Percentiles rank a stretch among this genome's conserved stretches.
These are phyloP conservation scores for Microcebus ravelobensis DNA, from an alignment of 2,113 vertebrate species.

Conservation along the genomic window DNA sequence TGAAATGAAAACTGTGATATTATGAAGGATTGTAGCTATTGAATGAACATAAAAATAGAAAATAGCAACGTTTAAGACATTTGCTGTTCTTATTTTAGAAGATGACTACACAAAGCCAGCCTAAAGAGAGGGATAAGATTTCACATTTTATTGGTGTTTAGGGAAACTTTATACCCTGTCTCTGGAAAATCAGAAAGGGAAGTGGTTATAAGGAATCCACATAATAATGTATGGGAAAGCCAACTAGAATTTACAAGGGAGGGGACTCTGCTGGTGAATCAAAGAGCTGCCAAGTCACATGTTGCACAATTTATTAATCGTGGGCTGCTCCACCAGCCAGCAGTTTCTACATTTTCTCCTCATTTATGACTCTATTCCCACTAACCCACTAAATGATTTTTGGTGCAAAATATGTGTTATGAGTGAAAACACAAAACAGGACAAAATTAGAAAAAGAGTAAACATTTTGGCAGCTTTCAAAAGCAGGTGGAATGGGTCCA, in stretches of 20 bases:
- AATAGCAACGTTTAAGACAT: conserved; percentile 72
- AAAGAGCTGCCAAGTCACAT: conserved; percentile 83
- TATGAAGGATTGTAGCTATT: conserved; percentile 76
- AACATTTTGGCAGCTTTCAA: conserved; percentile 76
- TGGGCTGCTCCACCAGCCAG: conserved; percentile 77
- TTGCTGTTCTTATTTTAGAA: conserved; percentile 87
- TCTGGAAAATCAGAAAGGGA: conserved; percentile 92
- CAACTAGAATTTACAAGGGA: conserved; percentile 89
- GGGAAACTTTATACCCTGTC: conserved; percentile 89
- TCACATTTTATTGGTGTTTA: conserved; percentile 88
- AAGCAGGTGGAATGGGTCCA: conserved; percentile 72
- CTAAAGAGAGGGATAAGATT: conserved; percentile 85
- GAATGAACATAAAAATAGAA: conserved; percentile 86
- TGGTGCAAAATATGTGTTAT: conserved; percentile 79
- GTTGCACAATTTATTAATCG: conserved; percentile 84
- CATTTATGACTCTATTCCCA: conserved; percentile 82
- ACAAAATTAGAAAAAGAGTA: conserved; percentile 79
- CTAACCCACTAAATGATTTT: conserved; percentile 83
- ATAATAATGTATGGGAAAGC: conserved; percentile 89
- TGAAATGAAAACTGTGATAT: conserved; percentile 73
- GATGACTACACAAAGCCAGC: conserved; percentile 86
- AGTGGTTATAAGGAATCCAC: conserved; percentile 90
- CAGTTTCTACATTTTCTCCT: conserved; percentile 81
- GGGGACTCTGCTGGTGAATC: conserved; percentile 85
- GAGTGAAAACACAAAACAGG: conserved; percentile 78